Evolutionary conservation across 30 jellyfish, hydroid and myxozoan species (phyloP), one percentile per base, ranked within the genome.

Genomic region (Aurelia sp.): DNA sequence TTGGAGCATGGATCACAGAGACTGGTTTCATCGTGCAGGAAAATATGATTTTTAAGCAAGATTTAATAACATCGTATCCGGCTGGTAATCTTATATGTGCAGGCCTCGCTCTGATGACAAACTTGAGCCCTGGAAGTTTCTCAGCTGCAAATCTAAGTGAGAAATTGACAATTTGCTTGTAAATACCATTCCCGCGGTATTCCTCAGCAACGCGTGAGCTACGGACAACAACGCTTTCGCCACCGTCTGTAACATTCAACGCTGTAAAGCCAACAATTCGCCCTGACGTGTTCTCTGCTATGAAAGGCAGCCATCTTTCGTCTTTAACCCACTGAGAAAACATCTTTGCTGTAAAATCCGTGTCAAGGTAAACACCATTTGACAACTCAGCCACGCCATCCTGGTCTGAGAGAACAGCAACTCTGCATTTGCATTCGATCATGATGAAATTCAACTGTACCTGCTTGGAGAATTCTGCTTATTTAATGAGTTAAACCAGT

Each of bases 171-270:
- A 82, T 35, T 41, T 22, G 66, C 61, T 71, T 82, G 66, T 82
- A 82, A 27, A 82, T 59, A 3, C 92, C 92, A 5, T 68, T 19
- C n/a, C 92, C 92, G 18, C 92, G 69, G 27, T 52, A 55, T 68
- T 71, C 79, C 59, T 69, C 92, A 3, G 92, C 92, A 15, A 82
- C 80, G 37, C 92, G 37, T 44, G 92, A 69, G 63, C 92, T 69
- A 7, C 92, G 65, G 27, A 82, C 92, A 20, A 61, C 60, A 12
- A 70, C 92, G 21, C 92, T 71, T n/a, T 62, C 59, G 21, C 92
- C 79, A 13, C 82, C 85, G 62, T 69, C 92, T 6, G 85, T 68
- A 35, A 82, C 60, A 27, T 61, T 57, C 80, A 82, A 44, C 3
- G 92, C 92, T 16, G 71, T 63, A 62, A 82, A 82, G 20, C 79